Conservation (phyloP, 2,113 vertebrate genomes). For the Turdus rufiventris region DNA sequence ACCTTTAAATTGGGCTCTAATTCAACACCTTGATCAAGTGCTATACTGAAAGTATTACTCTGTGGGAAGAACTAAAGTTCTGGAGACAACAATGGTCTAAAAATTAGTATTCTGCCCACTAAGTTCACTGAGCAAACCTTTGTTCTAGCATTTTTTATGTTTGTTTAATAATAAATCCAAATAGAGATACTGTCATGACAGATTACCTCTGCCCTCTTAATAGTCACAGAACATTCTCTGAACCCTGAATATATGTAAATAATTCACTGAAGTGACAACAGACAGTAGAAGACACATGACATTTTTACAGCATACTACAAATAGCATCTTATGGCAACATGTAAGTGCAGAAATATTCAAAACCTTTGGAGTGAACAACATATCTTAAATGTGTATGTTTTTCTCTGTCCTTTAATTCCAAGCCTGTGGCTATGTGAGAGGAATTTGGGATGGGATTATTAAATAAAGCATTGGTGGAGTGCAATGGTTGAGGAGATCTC, state of each 20-base stretch:
- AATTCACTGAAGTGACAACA: not conserved
- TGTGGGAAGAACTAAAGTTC: not conserved
- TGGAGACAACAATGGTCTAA: not conserved
- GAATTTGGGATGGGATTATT: not conserved
- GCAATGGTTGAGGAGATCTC: not conserved
- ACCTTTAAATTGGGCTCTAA: not conserved
- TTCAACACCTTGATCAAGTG: not conserved
- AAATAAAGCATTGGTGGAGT: not conserved
- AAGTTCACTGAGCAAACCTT: not conserved
- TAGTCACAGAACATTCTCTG: not conserved
- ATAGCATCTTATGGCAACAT: not conserved
- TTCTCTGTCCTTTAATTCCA: not conserved
- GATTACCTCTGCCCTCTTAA: not conserved
- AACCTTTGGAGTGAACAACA: not conserved
- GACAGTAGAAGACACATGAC: not conserved
- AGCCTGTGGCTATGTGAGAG: not conserved
- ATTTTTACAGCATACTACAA: not conserved
- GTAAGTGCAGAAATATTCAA: not conserved
- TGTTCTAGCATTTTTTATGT: not conserved
- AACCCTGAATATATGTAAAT: not conserved
- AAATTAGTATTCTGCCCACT: not conserved
- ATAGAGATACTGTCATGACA: not conserved
- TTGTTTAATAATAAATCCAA: not conserved
- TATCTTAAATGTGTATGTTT: not conserved
- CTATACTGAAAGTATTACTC: not conserved